phyloP scores from a whole-genome alignment of 2,113 vertebrate species.

The Procavia capensis region DNA sequence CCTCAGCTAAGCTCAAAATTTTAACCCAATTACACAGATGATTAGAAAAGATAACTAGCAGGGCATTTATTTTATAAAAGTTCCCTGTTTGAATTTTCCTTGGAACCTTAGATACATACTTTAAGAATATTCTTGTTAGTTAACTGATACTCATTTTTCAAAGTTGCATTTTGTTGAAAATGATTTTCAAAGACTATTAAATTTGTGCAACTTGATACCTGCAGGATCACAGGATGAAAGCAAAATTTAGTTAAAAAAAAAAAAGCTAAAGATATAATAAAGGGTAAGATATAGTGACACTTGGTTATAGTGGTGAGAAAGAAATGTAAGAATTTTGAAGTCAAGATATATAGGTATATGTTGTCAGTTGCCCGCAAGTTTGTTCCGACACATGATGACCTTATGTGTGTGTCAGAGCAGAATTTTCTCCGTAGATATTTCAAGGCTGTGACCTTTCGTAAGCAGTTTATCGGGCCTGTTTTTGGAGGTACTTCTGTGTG shows the following conservation, averaged over 20 bases:
- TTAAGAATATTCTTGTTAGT: background rate
- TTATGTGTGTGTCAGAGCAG: too few species aligned
- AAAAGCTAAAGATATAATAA: background rate
- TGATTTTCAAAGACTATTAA: background rate
- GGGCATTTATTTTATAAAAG: background rate
- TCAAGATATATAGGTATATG: background rate
- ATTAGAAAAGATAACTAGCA: background rate
- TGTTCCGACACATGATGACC: too few species aligned
- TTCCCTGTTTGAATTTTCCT: too few species aligned
- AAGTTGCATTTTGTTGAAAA: background rate
- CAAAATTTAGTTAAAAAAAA: background rate
- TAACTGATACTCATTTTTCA: background rate
- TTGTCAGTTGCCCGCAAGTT: too few species aligned
- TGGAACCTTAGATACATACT: background rate
- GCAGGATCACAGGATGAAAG: background rate
- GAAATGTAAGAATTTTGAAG: constrained; percentile 19
- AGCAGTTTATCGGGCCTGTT: too few species aligned
- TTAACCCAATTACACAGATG: background rate
- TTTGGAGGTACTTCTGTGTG: too few species aligned
- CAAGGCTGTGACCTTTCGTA: too few species aligned
- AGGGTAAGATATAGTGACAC: background rate
- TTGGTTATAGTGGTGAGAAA: background rate
- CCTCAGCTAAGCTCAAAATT: background rate
- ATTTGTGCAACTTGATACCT: background rate
- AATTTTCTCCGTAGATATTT: too few species aligned